Base-by-base conservation (phyloP, 2,797 vertebrate species). In the Danionella dracula region DNA sequence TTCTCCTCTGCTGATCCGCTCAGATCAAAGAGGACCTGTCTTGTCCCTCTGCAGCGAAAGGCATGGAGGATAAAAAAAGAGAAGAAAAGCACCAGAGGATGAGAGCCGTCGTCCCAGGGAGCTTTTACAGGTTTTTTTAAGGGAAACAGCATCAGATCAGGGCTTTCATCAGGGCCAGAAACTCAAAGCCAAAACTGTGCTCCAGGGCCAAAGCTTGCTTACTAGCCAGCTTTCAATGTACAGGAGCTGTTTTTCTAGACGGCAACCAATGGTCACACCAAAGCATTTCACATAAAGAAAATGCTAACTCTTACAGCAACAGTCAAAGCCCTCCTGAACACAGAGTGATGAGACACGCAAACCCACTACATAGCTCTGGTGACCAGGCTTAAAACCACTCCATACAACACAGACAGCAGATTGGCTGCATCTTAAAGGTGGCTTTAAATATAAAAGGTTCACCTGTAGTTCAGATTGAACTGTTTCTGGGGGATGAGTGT, bases 1-100 rank as follows among this genome's bases (percentile, higher is more conserved):
- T 63, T 84, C 58, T 82, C 85, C 48, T 84, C 86, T 85, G 85
- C 81, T 81, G 83, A 92, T 92, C 83, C 73, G 76, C 75, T 54
- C 79, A 94, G 91, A 97, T 95, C 93, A 97, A 97, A 98, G 92
- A 84, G 79, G 87, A 92, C 82, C 79, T 86, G 87, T 92, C 86
- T 87, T 87, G 87, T 90, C 90, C 84, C 88, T 83, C 85, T 81
- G 80, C 76, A 81, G 71, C 78, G 81, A 83, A 79, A 82, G 60
- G 49, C 65, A 46, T 3, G 56, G 71, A 20, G 55, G 58, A 68
- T 65, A 71, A 78, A 83, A 80, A 78, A 81, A 71, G 79, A 84
- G 67, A 50, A 63, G 54, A 70, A 64, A 41, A 69, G 68, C 40
- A 64, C 64, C 64, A 49, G 70, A 76, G 85, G 84, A 86, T 87